Evolutionary conservation across 2,797 vertebrate species (phyloP).

Genomic region (Rhinophrynus dorsalis): DNA sequence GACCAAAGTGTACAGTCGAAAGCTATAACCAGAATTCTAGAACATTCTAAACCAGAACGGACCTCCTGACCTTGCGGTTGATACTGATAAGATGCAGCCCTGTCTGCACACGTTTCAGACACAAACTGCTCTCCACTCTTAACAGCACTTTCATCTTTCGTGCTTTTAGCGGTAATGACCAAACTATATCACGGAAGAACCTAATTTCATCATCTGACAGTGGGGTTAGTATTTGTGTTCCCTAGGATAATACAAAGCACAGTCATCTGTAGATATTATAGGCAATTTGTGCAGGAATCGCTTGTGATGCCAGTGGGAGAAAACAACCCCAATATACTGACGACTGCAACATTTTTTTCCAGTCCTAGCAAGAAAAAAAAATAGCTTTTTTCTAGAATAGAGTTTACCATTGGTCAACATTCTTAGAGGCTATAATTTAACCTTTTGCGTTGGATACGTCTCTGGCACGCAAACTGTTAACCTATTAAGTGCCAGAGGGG

Average conservation of each 20-base stretch:
- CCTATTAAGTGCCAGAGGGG: too few species aligned
- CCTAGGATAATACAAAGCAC: conserved; percentile 10
- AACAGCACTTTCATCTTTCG: conserved; percentile 35
- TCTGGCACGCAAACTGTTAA: too few species aligned
- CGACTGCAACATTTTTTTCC: too few species aligned
- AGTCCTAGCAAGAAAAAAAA: too few species aligned
- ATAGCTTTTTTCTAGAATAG: too few species aligned
- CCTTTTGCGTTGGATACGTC: too few species aligned
- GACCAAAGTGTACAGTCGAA: too few species aligned
- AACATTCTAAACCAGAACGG: not conserved
- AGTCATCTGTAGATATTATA: conserved; percentile 32
- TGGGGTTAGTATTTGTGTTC: not conserved
- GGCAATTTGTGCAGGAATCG: conserved; percentile 5
- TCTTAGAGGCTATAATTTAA: too few species aligned
- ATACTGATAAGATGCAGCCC: conserved; percentile 19
- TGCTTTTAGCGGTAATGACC: conserved; percentile 40
- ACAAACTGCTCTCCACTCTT: conserved; percentile 8
- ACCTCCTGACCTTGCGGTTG: conserved; percentile 22
- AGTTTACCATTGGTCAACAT: too few species aligned
- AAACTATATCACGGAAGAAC: conserved; percentile 9
- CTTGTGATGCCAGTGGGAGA: not conserved
- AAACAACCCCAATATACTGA: not conserved
- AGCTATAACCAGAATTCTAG: not conserved
- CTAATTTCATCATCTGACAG: conserved; percentile 1
- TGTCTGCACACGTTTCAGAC: conserved; percentile 7